Base-by-base conservation (phyloP, 2,888 invertebrate species). In the Ephialtes manifestator region DNA sequence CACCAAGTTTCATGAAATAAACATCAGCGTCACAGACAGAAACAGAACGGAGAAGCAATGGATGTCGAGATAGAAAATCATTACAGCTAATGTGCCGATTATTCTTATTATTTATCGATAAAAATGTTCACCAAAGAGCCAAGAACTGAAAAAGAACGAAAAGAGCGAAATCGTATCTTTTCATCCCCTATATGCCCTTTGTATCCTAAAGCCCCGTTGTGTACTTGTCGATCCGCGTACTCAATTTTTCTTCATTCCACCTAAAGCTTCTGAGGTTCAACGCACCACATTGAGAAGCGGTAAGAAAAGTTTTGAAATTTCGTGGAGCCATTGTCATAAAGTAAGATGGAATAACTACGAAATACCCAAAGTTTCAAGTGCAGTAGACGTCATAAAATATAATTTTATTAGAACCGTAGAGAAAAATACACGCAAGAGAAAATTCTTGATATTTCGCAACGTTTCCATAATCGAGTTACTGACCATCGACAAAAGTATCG, bases 401-500 rank as follows among this genome's bases (percentile, higher is more conserved):
- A 65, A 11, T 43, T 39, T 39, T 35, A 35, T 8, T 5, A 39
- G 24, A 28, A 55, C 8, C 7, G 24, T 55, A 4, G 18, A 58
- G 24, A 4, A 31, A 39, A 65, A 65, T 15, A 43, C 10, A 65
- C 10, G 31, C 13, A 11, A 55, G 55, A 28, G 7, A 18, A 63
- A n/a, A 7, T 1, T 35, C 18, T 63, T 10, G 31, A n/a, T 35
- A 8, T 63, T 31, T 8, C 60, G 35, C n/a, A 5, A 63, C 60
- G 20, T 43, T 43, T 43, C 65, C 43, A 43, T 28, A 74, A 13
- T 13, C 43, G 48, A 78, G 60, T 77, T 28, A 74, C 83, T 60
- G 70, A 79, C 68, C 74, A 79, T 51, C 74, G 78, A 74, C 74
- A 74, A 68, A 78, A 83, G 74, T 68, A 78, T 78, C 58, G 78